These are phyloP conservation scores for Piezodorus guildinii DNA, from an alignment of 1,140 invertebrate genomes.

Conservation along the genomic window DNA sequence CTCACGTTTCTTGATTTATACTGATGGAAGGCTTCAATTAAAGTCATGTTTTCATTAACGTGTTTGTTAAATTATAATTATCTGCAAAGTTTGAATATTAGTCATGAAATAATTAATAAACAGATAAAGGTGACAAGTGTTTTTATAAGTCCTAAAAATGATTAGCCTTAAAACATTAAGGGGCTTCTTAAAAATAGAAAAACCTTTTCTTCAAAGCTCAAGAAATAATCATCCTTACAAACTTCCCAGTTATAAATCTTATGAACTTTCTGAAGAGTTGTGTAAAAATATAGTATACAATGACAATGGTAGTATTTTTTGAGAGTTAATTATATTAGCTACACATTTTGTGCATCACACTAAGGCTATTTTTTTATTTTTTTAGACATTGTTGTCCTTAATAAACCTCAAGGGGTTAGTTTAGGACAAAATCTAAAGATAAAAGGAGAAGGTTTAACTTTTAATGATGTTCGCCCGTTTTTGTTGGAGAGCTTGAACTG, in stretches of 20 bases:
- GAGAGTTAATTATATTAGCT: background rate
- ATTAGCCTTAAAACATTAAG: too few species aligned
- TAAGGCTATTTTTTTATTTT: background rate
- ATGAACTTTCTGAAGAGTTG: background rate
- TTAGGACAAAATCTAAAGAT: background rate
- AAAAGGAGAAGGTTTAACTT: slow-evolving; percentile 1
- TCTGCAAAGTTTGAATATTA: too few species aligned
- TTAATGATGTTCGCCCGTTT: background rate
- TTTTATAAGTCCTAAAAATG: too few species aligned
- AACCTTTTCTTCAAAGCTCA: background rate
- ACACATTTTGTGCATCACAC: background rate
- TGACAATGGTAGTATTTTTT: background rate
- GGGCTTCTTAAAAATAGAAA: too few species aligned
- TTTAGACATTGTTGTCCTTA: slow-evolving; percentile 7
- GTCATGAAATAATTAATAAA: too few species aligned
- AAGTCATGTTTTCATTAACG: too few species aligned
- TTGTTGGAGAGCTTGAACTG: background rate
- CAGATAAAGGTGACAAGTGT: too few species aligned
- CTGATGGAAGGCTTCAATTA: too few species aligned
- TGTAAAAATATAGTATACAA: background rate
- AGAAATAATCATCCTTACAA: background rate
- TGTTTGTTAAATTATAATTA: too few species aligned
- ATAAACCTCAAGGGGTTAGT: slow-evolving; percentile 14
- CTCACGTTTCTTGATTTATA: too few species aligned
- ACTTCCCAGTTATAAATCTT: background rate